Evolutionary conservation across 2,113 vertebrate genomes (phyloP).

Genomic region (Xiphophorus maculatus): DNA sequence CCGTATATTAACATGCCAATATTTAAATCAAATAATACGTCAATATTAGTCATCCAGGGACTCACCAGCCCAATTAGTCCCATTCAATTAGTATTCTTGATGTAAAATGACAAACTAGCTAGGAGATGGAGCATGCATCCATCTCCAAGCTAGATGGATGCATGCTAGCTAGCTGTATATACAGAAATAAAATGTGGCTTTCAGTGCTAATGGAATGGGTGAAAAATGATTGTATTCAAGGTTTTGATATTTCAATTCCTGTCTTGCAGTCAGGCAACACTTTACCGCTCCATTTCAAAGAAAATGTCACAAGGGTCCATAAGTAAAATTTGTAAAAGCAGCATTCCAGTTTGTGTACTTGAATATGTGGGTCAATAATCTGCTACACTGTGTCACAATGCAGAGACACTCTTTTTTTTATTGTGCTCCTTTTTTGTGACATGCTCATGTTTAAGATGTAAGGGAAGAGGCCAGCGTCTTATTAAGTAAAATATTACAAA

Average conservation of each 20-base stretch:
- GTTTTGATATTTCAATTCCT: neutral
- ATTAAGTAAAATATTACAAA: slow-evolving; percentile 13
- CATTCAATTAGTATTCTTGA: no score
- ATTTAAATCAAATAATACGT: neutral
- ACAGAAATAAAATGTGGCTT: neutral
- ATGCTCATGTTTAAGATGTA: slow-evolving; percentile 41
- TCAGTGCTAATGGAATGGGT: neutral
- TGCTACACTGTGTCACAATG: slow-evolving; percentile 50
- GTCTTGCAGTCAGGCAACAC: slow-evolving; percentile 53
- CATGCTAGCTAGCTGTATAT: no score
- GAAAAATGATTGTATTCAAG: slow-evolving; percentile 32
- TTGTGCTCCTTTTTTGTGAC: slow-evolving; percentile 25
- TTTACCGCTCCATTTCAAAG: slow-evolving; percentile 67
- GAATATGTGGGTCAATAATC: slow-evolving; percentile 70
- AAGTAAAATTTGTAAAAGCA: slow-evolving; percentile 73
- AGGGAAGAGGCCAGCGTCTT: slow-evolving; percentile 41
- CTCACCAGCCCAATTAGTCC: no score
- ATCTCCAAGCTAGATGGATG: no score
- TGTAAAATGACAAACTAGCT: no score
- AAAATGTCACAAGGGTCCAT: slow-evolving; percentile 65
- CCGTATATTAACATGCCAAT: neutral
- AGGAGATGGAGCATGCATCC: no score
- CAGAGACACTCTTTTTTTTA: slow-evolving; percentile 36
- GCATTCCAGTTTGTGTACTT: slow-evolving; percentile 59
- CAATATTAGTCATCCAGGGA: neutral